Evolutionary conservation across 2,888 invertebrate species (phyloP), one percentile per base, ranked within the genome.

Genomic region (Sphecodes monilicornis): DNA sequence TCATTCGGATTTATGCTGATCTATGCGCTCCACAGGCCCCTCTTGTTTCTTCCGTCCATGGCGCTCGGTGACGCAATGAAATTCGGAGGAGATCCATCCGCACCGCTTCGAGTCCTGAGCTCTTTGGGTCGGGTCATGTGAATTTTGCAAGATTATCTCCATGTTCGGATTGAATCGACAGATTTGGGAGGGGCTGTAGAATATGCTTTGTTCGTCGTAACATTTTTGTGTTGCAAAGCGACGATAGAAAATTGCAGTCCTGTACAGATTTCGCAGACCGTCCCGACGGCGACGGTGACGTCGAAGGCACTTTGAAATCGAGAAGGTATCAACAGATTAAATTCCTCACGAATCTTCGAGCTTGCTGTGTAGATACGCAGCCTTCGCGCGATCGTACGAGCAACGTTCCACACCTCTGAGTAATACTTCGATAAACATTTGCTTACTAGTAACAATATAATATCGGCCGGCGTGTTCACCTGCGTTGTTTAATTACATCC

Each of bases 251-350:
- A 13, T 43, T 57, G 76, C 43, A 80, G 71, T 46, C 60, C 68
- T 71, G 77, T 13, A 10, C 18, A 68, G 68, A 70, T 36, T 69
- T 76, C 60, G 72, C 84, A 39, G 26, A 60, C 36, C 76, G 81
- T 70, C 73, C 64, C 70, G 82, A 78, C 82, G 80, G 69, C 66
- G 80, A 76, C 85, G 88, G 79, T 78, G 78, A 82, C 89, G 83
- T 72, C 36, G 82, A 57, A 77, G 77, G 80, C 84, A 82, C 60
- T 72, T 72, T 89, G 90, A 90, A 90, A 90, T 90, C 87, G 90
- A 90, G 90, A 90, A 87, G 88, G 71, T 80, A 88, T 88, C 87
- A 84, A 36, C 84, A 86, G 89, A 90, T 90, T 90, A 90, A 90
- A 90, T 90, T 90, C 87, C 87, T 85, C 39, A 60, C 46, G 83